Evolutionary conservation across 2,113 vertebrate genomes (phyloP).

Genomic region (Phaethornis superciliosus): DNA sequence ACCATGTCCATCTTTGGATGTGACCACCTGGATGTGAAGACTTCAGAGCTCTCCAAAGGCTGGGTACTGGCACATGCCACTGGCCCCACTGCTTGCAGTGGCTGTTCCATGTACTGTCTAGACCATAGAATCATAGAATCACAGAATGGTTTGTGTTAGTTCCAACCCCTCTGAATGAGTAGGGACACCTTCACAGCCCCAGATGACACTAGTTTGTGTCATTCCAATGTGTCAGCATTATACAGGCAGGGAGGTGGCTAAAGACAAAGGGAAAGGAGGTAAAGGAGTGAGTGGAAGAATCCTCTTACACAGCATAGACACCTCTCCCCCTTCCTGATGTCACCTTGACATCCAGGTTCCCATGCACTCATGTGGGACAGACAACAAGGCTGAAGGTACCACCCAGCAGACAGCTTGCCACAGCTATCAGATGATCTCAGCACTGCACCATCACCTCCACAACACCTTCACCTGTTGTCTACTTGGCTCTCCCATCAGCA

Average conservation of each 20-base stretch:
- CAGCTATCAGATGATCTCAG: constrained; percentile 51
- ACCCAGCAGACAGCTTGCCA: constrained; percentile 54
- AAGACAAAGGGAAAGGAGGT: not conserved
- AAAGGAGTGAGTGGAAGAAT: not conserved
- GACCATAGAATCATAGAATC: too few species aligned
- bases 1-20: not conserved
- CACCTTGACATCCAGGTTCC: constrained; percentile 57
- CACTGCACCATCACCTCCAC: not conserved
- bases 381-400: constrained; percentile 49
- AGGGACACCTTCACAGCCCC: too few species aligned
- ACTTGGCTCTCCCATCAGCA: constrained; percentile 50
- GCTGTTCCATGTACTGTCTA: not conserved
- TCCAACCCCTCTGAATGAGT: too few species aligned
- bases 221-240: not conserved
- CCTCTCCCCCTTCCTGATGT: constrained; percentile 39
- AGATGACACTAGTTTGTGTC: not conserved
- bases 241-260: not conserved
- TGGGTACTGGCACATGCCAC: not conserved
- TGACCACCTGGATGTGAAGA: rapidly evolving
- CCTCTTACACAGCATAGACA: constrained; percentile 18
- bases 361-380: constrained; percentile 5
- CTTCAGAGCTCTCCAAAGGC: not conserved
- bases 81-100: not conserved
- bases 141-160: too few species aligned
- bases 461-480: constrained; percentile 60